These are phyloP conservation scores for Chanos chanos DNA, from an alignment of 2,797 vertebrate genomes.

Conservation along the genomic window DNA sequence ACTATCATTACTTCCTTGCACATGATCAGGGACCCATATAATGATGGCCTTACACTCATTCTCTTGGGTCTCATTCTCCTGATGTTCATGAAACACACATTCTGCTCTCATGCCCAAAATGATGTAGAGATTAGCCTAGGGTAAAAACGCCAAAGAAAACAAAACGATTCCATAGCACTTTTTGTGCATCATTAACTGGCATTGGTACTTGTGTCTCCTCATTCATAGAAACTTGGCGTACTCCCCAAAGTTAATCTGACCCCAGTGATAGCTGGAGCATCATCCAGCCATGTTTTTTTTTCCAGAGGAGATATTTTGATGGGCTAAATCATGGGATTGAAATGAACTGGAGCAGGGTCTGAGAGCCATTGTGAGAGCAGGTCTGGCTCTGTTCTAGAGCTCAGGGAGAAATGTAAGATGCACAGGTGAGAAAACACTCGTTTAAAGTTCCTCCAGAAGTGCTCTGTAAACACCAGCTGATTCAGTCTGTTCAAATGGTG, in stretches of 20 bases:
- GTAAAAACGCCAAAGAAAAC: background rate
- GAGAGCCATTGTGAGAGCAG: background rate
- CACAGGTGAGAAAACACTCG: too few species aligned
- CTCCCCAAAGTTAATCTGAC: slow-evolving; percentile 24
- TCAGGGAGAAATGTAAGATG: too few species aligned
- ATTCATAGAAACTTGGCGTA: slow-evolving; percentile 2
- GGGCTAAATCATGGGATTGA: background rate
- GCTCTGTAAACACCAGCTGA: too few species aligned
- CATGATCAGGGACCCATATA: slow-evolving; percentile 7
- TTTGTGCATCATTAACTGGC: slow-evolving; percentile 31
- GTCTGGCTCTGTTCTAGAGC: background rate
- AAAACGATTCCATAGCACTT: slow-evolving; percentile 17
- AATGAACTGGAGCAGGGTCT: too few species aligned
- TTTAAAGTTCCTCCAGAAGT: too few species aligned
- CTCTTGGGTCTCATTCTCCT: background rate
- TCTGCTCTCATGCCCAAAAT: background rate
- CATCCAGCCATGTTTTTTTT: too few species aligned
- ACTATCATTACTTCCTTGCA: background rate
- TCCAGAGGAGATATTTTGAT: background rate
- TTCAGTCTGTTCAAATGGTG: too few species aligned
- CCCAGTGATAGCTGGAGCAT: slow-evolving; percentile 25
- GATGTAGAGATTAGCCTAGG: slow-evolving; percentile 30
- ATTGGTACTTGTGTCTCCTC: slow-evolving; percentile 16
- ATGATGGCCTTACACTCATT: background rate
- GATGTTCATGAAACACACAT: background rate